Evolutionary conservation across 1,140 invertebrate species (phyloP).

Genomic region (Rhyzopertha dominica): DNA sequence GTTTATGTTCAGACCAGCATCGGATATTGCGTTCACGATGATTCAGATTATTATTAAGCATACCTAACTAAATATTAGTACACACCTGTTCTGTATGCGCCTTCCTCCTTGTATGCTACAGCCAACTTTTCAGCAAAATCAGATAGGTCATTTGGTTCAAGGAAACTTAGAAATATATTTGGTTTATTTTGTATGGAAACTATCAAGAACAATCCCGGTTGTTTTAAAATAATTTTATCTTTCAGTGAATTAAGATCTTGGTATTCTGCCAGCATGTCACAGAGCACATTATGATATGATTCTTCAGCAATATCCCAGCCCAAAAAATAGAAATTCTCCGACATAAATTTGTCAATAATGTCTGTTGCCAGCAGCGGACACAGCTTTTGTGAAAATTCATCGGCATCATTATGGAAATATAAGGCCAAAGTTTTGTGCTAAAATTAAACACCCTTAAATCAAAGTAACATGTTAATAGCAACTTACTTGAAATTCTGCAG

Average conservation of each 20-base stretch:
- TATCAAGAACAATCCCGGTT: conserved; percentile 16
- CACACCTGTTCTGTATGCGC: too few relatives aligned
- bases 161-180: too few relatives aligned
- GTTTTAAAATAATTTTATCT: conserved; percentile 17
- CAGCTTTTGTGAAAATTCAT: conserved; percentile 25
- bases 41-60: too few relatives aligned
- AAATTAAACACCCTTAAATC: too few relatives aligned
- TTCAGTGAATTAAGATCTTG: conserved; percentile 16
- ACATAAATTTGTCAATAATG: conserved; percentile 15
- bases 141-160: too few relatives aligned
- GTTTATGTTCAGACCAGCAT: too few relatives aligned
- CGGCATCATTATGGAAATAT: conserved; percentile 27
- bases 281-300: conserved; percentile 23
- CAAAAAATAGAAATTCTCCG: conserved; percentile 20
- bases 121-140: too few relatives aligned
- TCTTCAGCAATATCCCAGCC: conserved; percentile 29
- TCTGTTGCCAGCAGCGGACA: conserved; percentile 17
- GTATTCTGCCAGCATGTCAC: conserved; percentile 15
- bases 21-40: too few relatives aligned
- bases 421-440: conserved; percentile 25
- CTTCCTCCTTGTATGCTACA: too few relatives aligned
- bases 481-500: too few relatives aligned
- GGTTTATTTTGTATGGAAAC: conserved; percentile 19
- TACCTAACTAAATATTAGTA: too few relatives aligned
- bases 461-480: too few relatives aligned